Evolutionary conservation across 1,140 invertebrate genomes (phyloP).

Genomic region (Drosophila varians): DNA sequence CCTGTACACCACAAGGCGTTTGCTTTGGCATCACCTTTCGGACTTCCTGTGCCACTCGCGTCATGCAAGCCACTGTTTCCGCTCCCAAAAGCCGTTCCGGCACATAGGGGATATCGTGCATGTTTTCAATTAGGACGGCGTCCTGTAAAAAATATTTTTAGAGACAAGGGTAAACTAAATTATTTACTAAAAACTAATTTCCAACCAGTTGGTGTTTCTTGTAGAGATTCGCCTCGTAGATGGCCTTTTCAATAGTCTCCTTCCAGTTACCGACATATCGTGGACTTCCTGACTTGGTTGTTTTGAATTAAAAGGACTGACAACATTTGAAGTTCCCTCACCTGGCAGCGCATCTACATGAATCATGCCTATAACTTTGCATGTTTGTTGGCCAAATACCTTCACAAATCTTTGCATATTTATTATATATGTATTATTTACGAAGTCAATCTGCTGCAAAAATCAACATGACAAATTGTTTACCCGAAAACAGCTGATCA

Average conservation of each 20-base stretch:
- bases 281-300: conserved; percentile 63
- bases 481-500: conserved; percentile 32
- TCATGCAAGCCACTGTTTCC: conserved; percentile 90
- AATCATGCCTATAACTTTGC: conserved; percentile 90
- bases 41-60: conserved; percentile 86
- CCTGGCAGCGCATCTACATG: conserved; percentile 90
- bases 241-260: conserved; percentile 67
- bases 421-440: not conserved
- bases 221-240: conserved; percentile 64
- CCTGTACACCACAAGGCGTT: conserved; percentile 87
- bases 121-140: conserved; percentile 92
- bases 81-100: conserved; percentile 86
- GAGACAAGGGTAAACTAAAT: conserved; percentile 4
- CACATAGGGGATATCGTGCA: conserved; percentile 93
- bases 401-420: conserved; percentile 82
- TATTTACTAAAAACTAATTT: not conserved
- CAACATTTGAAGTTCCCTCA: conserved; percentile 67
- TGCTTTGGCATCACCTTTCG: conserved; percentile 83
- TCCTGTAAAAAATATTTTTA: conserved; percentile 85
- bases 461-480: not conserved
- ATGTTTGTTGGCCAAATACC: conserved; percentile 82
- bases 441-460: not conserved
- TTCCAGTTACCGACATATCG: conserved; percentile 67
- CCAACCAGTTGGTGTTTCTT: conserved; percentile 52
- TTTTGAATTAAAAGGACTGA: conserved; percentile 6